phyloP scores from a whole-genome alignment of 1,140 invertebrate species.

The Planococcus citri region DNA sequence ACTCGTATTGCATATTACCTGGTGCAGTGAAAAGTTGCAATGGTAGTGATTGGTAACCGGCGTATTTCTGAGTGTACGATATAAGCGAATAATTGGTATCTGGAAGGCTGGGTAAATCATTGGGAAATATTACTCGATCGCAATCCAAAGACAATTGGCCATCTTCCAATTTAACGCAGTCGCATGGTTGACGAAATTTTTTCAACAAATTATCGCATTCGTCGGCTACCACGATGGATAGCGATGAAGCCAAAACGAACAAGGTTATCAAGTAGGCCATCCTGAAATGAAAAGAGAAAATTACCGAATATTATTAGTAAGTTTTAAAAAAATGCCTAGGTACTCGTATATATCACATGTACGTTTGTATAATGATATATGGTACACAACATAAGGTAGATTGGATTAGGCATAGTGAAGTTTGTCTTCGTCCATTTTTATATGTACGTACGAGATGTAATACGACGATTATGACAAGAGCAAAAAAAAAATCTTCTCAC shows the following conservation, averaged over 20 bases:
- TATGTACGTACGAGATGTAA: too few relatives aligned
- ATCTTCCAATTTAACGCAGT: constrained; percentile 23
- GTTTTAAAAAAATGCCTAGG: too few relatives aligned
- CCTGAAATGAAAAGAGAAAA: not conserved
- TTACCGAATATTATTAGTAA: too few relatives aligned
- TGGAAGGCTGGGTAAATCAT: constrained; percentile 57
- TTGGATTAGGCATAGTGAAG: too few relatives aligned
- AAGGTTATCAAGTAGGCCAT: constrained; percentile 1
- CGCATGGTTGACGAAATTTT: constrained; percentile 28
- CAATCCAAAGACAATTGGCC: constrained; percentile 50
- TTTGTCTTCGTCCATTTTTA: too few relatives aligned
- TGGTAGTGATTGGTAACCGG: constrained; percentile 65
- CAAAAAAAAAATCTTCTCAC: too few relatives aligned
- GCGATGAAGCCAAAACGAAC: not conserved
- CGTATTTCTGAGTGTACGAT: constrained; percentile 57
- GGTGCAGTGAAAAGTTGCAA: constrained; percentile 41
- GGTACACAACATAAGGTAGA: too few relatives aligned
- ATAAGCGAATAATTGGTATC: constrained; percentile 60
- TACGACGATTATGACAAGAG: too few relatives aligned
- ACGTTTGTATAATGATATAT: too few relatives aligned
- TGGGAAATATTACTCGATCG: constrained; percentile 64
- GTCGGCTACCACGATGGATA: not conserved
- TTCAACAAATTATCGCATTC: constrained; percentile 26
- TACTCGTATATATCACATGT: too few relatives aligned
- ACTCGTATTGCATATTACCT: constrained; percentile 35